phyloP scores from a whole-genome alignment of 2,888 invertebrate genomes.

The Synanthedon tipuliformis region DNA sequence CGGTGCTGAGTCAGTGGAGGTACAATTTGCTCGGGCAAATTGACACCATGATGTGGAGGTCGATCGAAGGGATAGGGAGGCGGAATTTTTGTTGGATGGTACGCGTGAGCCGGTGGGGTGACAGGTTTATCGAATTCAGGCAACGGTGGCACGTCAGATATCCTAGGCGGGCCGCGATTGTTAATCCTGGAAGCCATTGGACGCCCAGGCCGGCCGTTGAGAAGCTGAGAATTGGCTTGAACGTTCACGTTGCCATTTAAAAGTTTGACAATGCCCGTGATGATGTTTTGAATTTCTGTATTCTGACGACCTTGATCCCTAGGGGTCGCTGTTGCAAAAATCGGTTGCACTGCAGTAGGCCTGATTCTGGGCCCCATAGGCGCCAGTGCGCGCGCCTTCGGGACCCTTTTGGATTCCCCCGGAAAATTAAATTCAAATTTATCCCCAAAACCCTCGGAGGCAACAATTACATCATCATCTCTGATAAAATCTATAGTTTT shows the following conservation, averaged over 20 bases:
- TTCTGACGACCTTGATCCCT: constrained; percentile 56
- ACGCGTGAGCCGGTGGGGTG: constrained; percentile 53
- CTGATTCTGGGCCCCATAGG: constrained; percentile 76
- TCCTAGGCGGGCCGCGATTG: constrained; percentile 89
- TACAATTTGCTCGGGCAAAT: constrained; percentile 80
- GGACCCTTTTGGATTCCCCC: constrained; percentile 84
- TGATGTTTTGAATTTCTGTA: constrained; percentile 87
- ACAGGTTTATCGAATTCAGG: constrained; percentile 74
- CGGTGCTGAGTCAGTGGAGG: constrained; percentile 69
- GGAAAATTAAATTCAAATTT: constrained; percentile 65
- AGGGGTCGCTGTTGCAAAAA: constrained; percentile 65
- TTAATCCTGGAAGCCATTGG: constrained; percentile 85
- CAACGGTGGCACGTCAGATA: constrained; percentile 80
- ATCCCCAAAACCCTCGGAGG: constrained; percentile 52
- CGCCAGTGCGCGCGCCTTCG: constrained; percentile 75
- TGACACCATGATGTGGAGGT: constrained; percentile 76
- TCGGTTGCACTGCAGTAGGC: constrained; percentile 65
- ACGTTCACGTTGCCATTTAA: constrained; percentile 91
- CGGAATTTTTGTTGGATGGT: constrained; percentile 61
- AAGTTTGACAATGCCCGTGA: constrained; percentile 88
- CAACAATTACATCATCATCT: constrained; percentile 44
- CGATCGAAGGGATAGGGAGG: constrained; percentile 84
- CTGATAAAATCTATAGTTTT: constrained; percentile 53
- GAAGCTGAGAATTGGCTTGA: constrained; percentile 77
- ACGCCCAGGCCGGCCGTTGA: constrained; percentile 71